Evolutionary conservation across 2,797 vertebrate genomes (phyloP).

Genomic region (Rhynchonycteris naso): DNA sequence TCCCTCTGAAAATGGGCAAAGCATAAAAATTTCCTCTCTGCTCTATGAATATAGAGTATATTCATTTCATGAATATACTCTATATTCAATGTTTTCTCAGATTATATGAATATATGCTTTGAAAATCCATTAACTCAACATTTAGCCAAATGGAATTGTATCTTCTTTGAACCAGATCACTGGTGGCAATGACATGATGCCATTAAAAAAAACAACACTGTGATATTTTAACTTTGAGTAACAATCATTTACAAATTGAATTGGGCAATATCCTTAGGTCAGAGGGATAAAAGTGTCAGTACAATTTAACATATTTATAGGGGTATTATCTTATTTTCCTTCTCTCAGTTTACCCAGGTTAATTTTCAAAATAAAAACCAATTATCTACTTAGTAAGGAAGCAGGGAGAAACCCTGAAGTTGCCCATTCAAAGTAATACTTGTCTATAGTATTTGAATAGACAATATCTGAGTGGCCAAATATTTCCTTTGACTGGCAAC

Average conservation of each 20-base stretch:
- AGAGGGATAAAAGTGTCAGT: background rate
- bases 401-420: slow-evolving; percentile 73
- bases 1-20: slow-evolving; percentile 4
- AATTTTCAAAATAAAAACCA: slow-evolving; percentile 67
- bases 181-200: background rate
- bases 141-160: slow-evolving; percentile 64
- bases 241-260: slow-evolving; percentile 42
- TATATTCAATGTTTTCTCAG: slow-evolving; percentile 51
- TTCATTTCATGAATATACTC: slow-evolving; percentile 53
- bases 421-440: slow-evolving; percentile 73
- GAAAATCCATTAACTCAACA: slow-evolving; percentile 59
- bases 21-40: slow-evolving; percentile 27
- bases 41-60: no score
- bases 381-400: slow-evolving; percentile 73
- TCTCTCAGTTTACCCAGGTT: background rate
- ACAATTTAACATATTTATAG: slow-evolving; percentile 46
- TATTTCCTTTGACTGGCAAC: slow-evolving; percentile 74
- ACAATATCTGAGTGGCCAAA: slow-evolving; percentile 71
- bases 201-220: background rate
- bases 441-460: slow-evolving; percentile 75
- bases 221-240: slow-evolving; percentile 47
- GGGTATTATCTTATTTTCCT: slow-evolving; percentile 64
- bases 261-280: background rate
- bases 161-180: slow-evolving; percentile 75
- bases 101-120: slow-evolving; percentile 46